These are phyloP conservation scores for Botia almorhae DNA, from an alignment of 2,797 vertebrate genomes.

Conservation along the genomic window DNA sequence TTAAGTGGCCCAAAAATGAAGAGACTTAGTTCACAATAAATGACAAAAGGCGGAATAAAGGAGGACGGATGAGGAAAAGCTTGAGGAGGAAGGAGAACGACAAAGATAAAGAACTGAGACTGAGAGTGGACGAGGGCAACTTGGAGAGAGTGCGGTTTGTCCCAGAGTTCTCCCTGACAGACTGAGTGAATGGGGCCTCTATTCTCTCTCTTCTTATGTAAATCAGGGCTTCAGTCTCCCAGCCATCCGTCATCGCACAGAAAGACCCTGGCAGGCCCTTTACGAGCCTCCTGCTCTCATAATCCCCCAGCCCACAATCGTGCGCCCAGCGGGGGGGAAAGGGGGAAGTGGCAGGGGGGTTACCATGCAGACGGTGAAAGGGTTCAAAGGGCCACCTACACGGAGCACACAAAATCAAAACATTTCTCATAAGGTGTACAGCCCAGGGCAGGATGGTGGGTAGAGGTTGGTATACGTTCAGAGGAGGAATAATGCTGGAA, in stretches of 20 bases:
- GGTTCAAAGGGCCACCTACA: constrained; percentile 75
- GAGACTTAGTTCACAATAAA: constrained; percentile 15
- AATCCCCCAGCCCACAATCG: constrained; percentile 78
- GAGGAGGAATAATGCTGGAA: constrained; percentile 39
- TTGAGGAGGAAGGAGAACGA: constrained; percentile 61
- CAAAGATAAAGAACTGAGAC: constrained; percentile 61
- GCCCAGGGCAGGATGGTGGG: constrained; percentile 40
- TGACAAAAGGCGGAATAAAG: constrained; percentile 67
- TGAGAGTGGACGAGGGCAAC: constrained; percentile 66
- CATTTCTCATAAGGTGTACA: constrained; percentile 66
- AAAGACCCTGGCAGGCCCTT: constrained; percentile 70
- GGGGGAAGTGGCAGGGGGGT: constrained; percentile 69
- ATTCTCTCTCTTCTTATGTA: constrained; percentile 82
- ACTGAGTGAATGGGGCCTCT: constrained; percentile 79
- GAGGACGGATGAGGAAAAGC: constrained; percentile 63
- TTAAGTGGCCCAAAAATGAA: constrained; percentile 72
- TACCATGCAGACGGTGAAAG: constrained; percentile 69
- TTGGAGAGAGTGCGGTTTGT: constrained; percentile 64
- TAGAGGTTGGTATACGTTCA: constrained; percentile 44
- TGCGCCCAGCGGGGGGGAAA: constrained; percentile 75
- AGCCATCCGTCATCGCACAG: too few species aligned
- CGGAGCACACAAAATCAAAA: constrained; percentile 70
- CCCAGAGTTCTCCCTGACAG: constrained; percentile 77
- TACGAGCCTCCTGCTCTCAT: constrained; percentile 83
- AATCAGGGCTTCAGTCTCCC: constrained; percentile 72